phyloP scores from a whole-genome alignment of 2,797 vertebrate species.

The Ceryle rudis region DNA sequence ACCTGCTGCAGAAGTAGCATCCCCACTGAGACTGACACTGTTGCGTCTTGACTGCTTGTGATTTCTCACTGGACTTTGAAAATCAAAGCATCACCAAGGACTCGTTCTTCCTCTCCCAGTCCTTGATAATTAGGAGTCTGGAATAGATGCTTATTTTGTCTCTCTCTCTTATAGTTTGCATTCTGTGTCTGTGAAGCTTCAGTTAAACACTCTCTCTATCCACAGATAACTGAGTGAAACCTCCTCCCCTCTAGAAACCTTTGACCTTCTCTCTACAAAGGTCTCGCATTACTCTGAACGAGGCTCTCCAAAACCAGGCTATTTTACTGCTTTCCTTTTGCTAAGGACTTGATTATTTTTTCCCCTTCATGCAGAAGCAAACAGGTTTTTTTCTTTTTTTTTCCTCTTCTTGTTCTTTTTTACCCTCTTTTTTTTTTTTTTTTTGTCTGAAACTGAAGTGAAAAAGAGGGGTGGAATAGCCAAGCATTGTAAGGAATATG shows the following conservation, averaged over 20 bases:
- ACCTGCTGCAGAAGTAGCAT: background rate
- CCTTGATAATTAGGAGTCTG: background rate
- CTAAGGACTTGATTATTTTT: background rate
- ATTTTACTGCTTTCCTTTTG: background rate
- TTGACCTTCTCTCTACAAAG: background rate
- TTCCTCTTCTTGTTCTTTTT: background rate
- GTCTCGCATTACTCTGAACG: background rate
- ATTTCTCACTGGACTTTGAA: background rate
- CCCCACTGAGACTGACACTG: background rate
- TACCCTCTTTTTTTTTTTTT: background rate
- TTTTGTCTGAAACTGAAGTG: background rate
- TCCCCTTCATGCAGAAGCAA: background rate
- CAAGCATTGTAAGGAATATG: slow-evolving; percentile 71
- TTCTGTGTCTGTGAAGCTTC: background rate
- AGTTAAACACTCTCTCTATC: background rate
- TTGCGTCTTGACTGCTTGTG: background rate
- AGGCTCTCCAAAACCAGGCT: background rate
- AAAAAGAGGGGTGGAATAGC: slow-evolving; percentile 4
- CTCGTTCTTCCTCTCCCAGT: background rate
- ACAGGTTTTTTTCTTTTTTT: background rate
- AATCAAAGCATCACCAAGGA: background rate
- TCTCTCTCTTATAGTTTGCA: background rate
- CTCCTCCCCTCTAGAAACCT: background rate
- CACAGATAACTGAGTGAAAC: background rate
- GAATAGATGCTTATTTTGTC: background rate